These are phyloP conservation scores for Brachylomia viminalis DNA, from an alignment of 2,888 invertebrate species.

Conservation along the genomic window DNA sequence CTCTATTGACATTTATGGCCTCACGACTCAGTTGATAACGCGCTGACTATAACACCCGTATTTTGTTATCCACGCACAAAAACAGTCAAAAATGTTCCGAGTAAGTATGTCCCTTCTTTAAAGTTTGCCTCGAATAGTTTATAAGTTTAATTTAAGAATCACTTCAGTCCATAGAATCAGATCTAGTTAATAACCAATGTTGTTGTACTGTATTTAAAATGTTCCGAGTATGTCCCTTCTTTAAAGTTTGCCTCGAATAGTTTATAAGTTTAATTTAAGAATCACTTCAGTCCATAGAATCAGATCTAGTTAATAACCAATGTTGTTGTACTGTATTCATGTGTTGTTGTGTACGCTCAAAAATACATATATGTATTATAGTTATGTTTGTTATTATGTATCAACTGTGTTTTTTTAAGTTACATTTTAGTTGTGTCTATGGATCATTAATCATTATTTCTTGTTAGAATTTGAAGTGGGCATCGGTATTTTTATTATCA, in stretches of 20 bases:
- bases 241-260: slow-evolving; percentile 3
- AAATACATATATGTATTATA: slow-evolving; percentile 22
- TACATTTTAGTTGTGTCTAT: slow-evolving; percentile 31
- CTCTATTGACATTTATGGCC: too few relatives aligned
- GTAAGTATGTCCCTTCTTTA: neutral
- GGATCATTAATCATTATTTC: neutral
- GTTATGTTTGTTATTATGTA: slow-evolving; percentile 35
- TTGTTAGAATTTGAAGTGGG: slow-evolving; percentile 33
- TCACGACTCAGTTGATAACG: too few relatives aligned
- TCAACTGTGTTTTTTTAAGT: slow-evolving; percentile 17
- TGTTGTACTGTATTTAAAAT: slow-evolving; percentile 27
- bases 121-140: slow-evolving; percentile 1
- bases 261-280: slow-evolving; percentile 11
- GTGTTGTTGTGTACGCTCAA: slow-evolving; percentile 46
- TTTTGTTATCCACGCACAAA: neutral
- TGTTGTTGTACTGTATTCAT: slow-evolving; percentile 30
- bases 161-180: slow-evolving; percentile 25
- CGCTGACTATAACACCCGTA: too few relatives aligned
- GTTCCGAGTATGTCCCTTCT: neutral
- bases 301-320: slow-evolving; percentile 39
- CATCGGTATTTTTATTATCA: neutral
- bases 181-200: slow-evolving; percentile 45
- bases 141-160: slow-evolving; percentile 9
- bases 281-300: slow-evolving; percentile 26
- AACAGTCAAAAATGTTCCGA: neutral